These are phyloP conservation scores for Nemotelus nigrinus DNA, from an alignment of 2,888 invertebrate species.

Conservation along the genomic window DNA sequence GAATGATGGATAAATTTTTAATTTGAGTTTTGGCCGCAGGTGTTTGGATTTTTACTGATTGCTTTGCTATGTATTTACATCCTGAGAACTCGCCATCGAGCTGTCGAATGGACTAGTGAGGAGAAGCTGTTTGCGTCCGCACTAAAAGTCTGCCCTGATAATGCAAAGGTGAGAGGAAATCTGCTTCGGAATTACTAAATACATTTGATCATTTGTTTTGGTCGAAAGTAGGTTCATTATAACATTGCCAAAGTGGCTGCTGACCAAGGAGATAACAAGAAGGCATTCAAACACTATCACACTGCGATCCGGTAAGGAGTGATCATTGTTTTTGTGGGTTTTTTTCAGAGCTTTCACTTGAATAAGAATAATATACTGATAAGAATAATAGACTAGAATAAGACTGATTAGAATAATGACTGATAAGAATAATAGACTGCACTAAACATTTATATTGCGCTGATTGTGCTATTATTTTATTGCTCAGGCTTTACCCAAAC, in stretches of 20 bases:
- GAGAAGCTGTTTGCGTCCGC: slow-evolving; percentile 82
- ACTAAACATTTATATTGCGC: no score
- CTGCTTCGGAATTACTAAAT: no score
- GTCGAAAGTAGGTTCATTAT: slow-evolving; percentile 69
- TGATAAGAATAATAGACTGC: no score
- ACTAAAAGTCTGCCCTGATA: slow-evolving; percentile 87
- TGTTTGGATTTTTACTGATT: slow-evolving; percentile 54
- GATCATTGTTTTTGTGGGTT: no score
- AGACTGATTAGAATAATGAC: no score
- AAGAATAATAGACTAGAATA: no score
- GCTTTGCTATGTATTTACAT: slow-evolving; percentile 55
- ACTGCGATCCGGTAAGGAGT: slow-evolving; percentile 74
- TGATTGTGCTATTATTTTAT: no score
- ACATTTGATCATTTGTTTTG: neutral
- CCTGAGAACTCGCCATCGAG: slow-evolving; percentile 71
- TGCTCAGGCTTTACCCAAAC: slow-evolving; percentile 85
- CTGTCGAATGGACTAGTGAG: slow-evolving; percentile 84
- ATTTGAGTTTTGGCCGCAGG: slow-evolving; percentile 56
- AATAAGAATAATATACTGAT: no score
- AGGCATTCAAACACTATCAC: slow-evolving; percentile 82
- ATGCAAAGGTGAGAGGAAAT: slow-evolving; percentile 82
- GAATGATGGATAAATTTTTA: slow-evolving; percentile 13
- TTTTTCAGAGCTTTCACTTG: no score
- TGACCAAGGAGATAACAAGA: slow-evolving; percentile 73
- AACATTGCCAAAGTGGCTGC: slow-evolving; percentile 91